phyloP scores from a whole-genome alignment of 2,113 vertebrate genomes.

The Hippopotamus amphibius region DNA sequence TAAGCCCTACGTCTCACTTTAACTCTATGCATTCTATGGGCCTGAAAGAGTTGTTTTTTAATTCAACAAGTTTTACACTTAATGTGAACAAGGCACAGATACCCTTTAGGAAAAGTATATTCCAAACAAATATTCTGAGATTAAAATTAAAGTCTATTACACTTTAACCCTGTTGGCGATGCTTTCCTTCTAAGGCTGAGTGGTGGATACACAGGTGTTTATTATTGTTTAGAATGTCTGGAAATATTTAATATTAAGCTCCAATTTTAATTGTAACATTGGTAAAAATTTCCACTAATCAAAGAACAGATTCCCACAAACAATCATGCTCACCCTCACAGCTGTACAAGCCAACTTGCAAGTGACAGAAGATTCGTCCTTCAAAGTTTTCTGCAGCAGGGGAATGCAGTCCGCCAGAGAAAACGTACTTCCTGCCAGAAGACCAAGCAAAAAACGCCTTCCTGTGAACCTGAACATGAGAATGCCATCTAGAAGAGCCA shows the following conservation, averaged over 20 bases:
- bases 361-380: slow-evolving; percentile 96
- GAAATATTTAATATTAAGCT: background rate
- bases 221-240: background rate
- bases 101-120: background rate
- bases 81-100: background rate
- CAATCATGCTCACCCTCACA: slow-evolving; percentile 91
- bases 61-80: background rate
- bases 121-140: background rate
- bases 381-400: slow-evolving; percentile 92
- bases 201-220: background rate
- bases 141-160: background rate
- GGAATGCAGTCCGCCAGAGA: slow-evolving; percentile 94
- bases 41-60: background rate
- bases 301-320: background rate
- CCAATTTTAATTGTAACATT: background rate
- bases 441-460: background rate
- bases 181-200: background rate
- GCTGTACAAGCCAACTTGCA: slow-evolving; percentile 97
- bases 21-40: background rate
- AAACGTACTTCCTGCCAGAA: slow-evolving; percentile 90
- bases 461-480: accelerated
- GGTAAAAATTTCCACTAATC: background rate
- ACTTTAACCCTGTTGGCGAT: background rate
- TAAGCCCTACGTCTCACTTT: no score
- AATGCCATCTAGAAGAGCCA: background rate